Evolutionary conservation across 2,888 invertebrate genomes (phyloP).

Genomic region (Aelia acuminata): DNA sequence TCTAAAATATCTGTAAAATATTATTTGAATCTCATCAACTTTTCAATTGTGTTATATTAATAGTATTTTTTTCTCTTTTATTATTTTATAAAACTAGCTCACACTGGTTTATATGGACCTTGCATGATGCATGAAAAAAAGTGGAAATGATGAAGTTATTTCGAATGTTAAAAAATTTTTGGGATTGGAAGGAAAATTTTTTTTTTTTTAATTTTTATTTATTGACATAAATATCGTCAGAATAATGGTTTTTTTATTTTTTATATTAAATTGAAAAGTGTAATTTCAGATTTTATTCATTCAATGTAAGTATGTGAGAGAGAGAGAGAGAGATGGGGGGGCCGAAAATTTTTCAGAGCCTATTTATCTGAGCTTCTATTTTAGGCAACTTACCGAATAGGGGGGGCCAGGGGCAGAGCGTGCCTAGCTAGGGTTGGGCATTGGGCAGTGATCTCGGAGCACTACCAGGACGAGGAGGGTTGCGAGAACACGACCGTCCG

Average conservation of each 20-base stretch:
- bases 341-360: background rate
- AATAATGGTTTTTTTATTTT: background rate
- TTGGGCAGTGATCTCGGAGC: constrained; percentile 36
- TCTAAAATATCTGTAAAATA: no score
- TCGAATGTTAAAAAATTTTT: background rate
- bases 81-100: background rate
- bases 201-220: background rate
- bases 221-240: background rate
- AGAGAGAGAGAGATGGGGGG: no score
- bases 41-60: no score
- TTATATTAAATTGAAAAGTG: no score
- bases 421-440: constrained; percentile 31
- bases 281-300: no score
- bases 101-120: background rate
- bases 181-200: background rate
- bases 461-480: constrained; percentile 30
- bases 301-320: no score
- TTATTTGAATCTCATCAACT: no score
- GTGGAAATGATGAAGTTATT: background rate
- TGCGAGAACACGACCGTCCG: constrained; percentile 29
- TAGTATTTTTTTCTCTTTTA: no score
- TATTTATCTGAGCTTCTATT: background rate
- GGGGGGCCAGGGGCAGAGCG: constrained; percentile 53
- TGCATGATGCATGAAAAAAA: no score
- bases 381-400: constrained; percentile 53